These are phyloP conservation scores for Australoheros scitulus DNA, from an alignment of 2,113 vertebrate genomes.

Conservation along the genomic window DNA sequence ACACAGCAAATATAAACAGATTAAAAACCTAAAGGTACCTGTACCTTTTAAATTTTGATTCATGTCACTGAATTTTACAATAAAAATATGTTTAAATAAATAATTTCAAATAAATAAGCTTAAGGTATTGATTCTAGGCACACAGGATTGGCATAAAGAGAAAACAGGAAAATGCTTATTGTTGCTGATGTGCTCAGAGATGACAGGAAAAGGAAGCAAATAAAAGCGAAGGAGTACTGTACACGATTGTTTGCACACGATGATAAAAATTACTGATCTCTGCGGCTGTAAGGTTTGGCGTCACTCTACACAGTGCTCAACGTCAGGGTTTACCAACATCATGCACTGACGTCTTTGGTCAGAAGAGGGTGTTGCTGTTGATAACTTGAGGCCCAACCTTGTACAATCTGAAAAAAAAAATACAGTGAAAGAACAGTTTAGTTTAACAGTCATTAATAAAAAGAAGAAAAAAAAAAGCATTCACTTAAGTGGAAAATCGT, in stretches of 20 bases:
- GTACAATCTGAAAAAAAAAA: conserved; percentile 78
- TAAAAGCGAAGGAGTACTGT: conserved; percentile 8
- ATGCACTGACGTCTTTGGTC: conserved; percentile 78
- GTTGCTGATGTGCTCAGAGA: background rate
- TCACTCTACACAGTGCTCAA: background rate
- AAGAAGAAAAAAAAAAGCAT: background rate
- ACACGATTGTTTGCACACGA: background rate
- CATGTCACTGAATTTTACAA: background rate
- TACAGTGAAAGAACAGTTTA: background rate
- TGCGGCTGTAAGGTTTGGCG: background rate
- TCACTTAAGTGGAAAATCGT: background rate
- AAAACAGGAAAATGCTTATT: background rate
- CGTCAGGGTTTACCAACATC: conserved; percentile 42
- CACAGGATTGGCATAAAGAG: conserved; percentile 24
- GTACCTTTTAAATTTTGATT: background rate
- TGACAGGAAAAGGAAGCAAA: background rate
- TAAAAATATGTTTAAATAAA: conserved; percentile 60
- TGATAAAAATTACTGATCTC: conserved; percentile 10
- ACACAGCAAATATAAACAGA: conserved; percentile 26
- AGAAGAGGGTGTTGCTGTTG: conserved; percentile 82
- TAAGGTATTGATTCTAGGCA: conserved; percentile 34
- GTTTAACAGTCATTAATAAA: background rate
- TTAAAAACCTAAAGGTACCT: conserved; percentile 4
- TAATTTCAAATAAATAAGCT: conserved; percentile 68
- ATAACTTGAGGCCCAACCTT: conserved; percentile 84